Base-by-base conservation (phyloP, 2,113 vertebrate species). In the Dendrocopos noguchii region DNA sequence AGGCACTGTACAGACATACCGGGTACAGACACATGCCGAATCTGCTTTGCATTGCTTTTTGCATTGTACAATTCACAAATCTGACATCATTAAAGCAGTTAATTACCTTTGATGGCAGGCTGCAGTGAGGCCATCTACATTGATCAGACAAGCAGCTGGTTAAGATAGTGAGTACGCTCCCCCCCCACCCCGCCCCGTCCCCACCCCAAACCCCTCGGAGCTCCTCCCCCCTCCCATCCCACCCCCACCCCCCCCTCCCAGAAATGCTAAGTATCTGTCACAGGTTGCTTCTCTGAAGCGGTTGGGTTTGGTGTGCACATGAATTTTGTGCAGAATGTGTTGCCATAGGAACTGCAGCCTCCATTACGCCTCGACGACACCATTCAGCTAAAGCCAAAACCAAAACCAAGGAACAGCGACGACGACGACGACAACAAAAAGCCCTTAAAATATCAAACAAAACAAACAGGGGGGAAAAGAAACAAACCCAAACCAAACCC, bases 1-100 rank as follows among this genome's bases (percentile, higher is more conserved):
- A 98, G 98, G 98, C 98, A 98, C 98, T 98, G 97, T 98, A 98
- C 96, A 96, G 97, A 98, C 98, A 98, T 97, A 98, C 95, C 25
- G 61, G 97, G 98, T 98, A 99, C 98, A 98, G 98, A 98, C 97
- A 97, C 98, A 98, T 98, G 98, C 98, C 98, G 95, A 73, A 96
- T 96, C 95, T 96, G 96, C 97, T 97, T 98, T 97, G 97, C 97
- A 97, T 99, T 98, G 98, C 98, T 98, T 98, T 98, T 98, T 99
- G 98, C 98, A 98, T 98, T 98, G 97, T 98, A 98, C 98, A 97
- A 97, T 97, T 98, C 98, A 98, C 98, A 97, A 97, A 98, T 97
- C 91, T 97, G 98, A 98, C 97, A 98, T 98, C 97, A 98, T 98
- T 97, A 96, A 97, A 98, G 97, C 98, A 97, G 98, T 82, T 96